phyloP scores from a whole-genome alignment of 2,797 vertebrate genomes.

The Gobionotothen gibberifrons region DNA sequence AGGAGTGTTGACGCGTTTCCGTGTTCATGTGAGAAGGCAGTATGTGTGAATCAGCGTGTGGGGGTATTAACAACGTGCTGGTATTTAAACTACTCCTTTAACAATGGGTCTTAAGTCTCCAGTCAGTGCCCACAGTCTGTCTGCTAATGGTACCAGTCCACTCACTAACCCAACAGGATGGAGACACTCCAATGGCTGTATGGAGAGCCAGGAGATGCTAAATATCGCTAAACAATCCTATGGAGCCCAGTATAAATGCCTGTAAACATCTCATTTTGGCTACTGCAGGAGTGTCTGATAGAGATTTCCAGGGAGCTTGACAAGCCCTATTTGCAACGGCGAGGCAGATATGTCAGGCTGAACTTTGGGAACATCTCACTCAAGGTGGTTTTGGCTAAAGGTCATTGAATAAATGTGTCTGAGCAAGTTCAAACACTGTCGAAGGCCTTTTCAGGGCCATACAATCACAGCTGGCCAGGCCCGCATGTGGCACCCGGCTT shows the following conservation, averaged over 20 bases:
- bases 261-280: constrained; percentile 24
- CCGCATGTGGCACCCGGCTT: constrained; percentile 49
- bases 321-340: constrained; percentile 31
- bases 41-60: constrained; percentile 73
- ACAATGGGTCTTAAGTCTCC: constrained; percentile 78
- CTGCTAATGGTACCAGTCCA: constrained; percentile 66
- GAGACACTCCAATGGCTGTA: constrained; percentile 53
- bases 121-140: constrained; percentile 64
- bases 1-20: constrained; percentile 60
- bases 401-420: constrained; percentile 70
- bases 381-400: constrained; percentile 64
- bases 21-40: constrained; percentile 62
- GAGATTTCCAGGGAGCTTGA: constrained; percentile 54
- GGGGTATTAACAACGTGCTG: constrained; percentile 78
- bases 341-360: constrained; percentile 49
- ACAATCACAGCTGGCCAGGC: constrained; percentile 58
- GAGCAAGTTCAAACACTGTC: constrained; percentile 63
- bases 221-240: constrained; percentile 48
- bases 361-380: constrained; percentile 59
- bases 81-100: constrained; percentile 72
- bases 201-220: constrained; percentile 53
- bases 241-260: constrained; percentile 38
- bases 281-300: constrained; percentile 8
- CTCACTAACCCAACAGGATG: constrained; percentile 64
- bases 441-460: constrained; percentile 50